Base-by-base conservation (phyloP, 2,888 invertebrate genomes). In the Microdon myrmicae region DNA sequence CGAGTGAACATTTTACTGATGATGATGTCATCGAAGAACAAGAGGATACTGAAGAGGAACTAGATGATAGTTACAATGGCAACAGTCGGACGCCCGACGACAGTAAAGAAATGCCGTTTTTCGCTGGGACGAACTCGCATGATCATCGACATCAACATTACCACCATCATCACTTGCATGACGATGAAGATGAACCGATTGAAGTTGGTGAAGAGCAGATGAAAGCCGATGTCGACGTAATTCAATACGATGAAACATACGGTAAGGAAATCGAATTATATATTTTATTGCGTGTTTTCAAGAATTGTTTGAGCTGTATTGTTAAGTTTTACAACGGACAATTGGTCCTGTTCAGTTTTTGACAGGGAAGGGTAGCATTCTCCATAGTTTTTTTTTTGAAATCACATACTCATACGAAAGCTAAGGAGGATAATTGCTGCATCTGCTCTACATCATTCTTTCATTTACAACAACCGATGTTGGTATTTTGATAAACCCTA, bases 51-150 rank as follows among this genome's bases (percentile, higher is more conserved):
- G 60, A 67, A 39, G 54, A 55, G 12, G 66, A 69, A 51, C 51
- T 45, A 3, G 68, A 69, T 58, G 68, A 68, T 13, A 68, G 68
- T 20, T 70, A 68, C 48, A 69, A 71, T 44, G 68, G 67, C 32
- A 67, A 67, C 19, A 32, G 32, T 29, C 13, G 9, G 16, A 32
- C 23, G 23, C 13, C 19, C 14, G 19, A 12, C 23, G 31, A 49
- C 4, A 26, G 19, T 13, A 56, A 37, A 3, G 41, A 53, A 9
- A 20, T 25, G 5, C 39, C 10, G 16, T 10, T 20, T 10, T 16
- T 35, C 9, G 23, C 44, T 8, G 7, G 32, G 31, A 16, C 13
- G 14, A 9, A 56, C 20, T 35, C 51, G 14, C 12, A 25, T 44
- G 26, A 41, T 26, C 19, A 55, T 25, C 37, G 23, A 2, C 41